Conservation (phyloP, 2,113 vertebrate genomes). For the Prietella phreatophila region DNA sequence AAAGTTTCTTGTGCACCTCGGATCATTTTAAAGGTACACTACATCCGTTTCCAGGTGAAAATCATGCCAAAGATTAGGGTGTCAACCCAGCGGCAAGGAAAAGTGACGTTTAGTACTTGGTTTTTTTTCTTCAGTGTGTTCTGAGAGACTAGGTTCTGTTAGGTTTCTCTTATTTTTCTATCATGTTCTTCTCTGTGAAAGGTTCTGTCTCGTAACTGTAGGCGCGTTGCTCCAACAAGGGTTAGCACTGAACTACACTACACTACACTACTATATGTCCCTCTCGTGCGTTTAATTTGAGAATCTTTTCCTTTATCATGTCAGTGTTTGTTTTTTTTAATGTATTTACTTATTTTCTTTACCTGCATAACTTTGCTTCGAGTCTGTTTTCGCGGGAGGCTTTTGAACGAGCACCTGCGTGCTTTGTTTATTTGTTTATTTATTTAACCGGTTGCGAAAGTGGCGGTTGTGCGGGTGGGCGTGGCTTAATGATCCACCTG, state of each 20-base stretch:
- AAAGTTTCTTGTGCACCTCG: neutral
- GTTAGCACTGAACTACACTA: neutral
- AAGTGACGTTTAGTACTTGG: neutral
- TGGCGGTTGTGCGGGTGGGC: neutral
- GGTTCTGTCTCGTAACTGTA: neutral
- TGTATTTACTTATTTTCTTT: neutral
- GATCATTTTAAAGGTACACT: too few species aligned
- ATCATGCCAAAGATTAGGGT: too few species aligned
- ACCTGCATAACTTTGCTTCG: neutral
- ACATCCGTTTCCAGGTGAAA: too few species aligned
- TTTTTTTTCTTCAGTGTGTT: neutral
- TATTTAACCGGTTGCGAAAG: neutral
- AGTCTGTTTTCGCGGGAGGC: neutral
- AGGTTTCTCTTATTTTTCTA: neutral
- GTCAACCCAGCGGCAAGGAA: neutral
- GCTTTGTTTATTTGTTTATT: too few species aligned
- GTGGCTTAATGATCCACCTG: slow-evolving; percentile 4
- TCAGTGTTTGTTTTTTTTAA: too few species aligned
- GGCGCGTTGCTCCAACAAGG: neutral
- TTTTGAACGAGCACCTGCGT: neutral
- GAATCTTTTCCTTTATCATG: neutral
- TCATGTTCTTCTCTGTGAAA: neutral
- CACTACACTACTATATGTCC: neutral
- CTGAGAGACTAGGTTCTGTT: neutral
- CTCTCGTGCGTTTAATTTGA: neutral